Percentiles rank a stretch among this genome's conserved stretches.
Conservation (phyloP, 2,888 invertebrate species). For the Morinoia aosen region DNA sequence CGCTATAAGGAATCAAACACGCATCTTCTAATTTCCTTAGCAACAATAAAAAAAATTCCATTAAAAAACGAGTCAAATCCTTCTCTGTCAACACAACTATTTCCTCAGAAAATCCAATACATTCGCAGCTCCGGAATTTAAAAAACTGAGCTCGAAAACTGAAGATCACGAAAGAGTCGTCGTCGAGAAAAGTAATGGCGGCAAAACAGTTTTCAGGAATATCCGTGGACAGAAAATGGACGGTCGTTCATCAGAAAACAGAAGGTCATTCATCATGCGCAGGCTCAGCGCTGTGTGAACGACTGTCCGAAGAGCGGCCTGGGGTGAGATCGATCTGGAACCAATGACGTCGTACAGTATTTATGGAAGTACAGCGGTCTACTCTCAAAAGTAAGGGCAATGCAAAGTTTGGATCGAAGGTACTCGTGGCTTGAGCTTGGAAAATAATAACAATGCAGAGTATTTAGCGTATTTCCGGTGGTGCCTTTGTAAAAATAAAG, state of each 20-base stretch:
- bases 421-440: too few relatives aligned
- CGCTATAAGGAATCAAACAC: neutral
- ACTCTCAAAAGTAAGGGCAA: too few relatives aligned
- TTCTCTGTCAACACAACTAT: neutral
- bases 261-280: neutral
- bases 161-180: neutral
- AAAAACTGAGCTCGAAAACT: neutral
- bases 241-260: neutral
- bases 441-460: too few relatives aligned
- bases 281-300: neutral
- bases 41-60: neutral
- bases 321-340: neutral
- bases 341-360: neutral
- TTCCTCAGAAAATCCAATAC: neutral
- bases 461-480: too few relatives aligned
- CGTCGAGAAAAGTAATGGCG: neutral
- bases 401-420: too few relatives aligned
- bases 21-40: neutral
- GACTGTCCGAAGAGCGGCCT: neutral
- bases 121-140: neutral
- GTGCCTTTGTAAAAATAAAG: too few relatives aligned
- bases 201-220: neutral
- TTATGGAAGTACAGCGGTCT: neutral
- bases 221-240: neutral
- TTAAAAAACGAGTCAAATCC: neutral